Evolutionary conservation across 2,797 vertebrate species (phyloP).

Genomic region (Tokudaia muenninki): DNA sequence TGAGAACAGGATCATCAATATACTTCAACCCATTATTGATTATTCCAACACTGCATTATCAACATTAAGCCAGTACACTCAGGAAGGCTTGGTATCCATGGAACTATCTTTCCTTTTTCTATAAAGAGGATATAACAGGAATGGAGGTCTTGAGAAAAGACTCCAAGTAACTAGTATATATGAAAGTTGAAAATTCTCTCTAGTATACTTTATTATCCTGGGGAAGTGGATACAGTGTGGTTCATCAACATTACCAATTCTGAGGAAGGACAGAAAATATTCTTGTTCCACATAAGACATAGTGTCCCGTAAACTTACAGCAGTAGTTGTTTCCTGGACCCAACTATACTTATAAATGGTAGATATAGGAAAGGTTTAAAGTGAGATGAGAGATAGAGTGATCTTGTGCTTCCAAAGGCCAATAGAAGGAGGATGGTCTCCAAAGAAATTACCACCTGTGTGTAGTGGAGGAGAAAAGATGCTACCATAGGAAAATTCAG

Average conservation of each 20-base stretch:
- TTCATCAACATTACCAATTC: neutral
- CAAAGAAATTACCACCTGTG: neutral
- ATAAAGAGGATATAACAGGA: neutral
- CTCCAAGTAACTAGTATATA: neutral
- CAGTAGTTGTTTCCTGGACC: neutral
- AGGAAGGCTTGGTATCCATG: neutral
- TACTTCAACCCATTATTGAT: neutral
- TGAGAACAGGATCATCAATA: neutral
- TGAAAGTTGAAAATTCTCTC: neutral
- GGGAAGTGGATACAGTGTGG: neutral
- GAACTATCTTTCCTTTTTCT: neutral
- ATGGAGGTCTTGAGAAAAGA: neutral
- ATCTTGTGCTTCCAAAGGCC: neutral
- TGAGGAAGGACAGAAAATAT: neutral
- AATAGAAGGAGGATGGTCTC: neutral
- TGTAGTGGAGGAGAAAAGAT: neutral
- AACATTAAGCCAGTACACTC: neutral
- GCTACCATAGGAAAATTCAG: neutral
- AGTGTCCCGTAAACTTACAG: neutral
- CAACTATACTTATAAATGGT: neutral
- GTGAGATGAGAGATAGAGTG: neutral
- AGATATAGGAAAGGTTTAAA: neutral
- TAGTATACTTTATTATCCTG: neutral
- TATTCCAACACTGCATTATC: neutral
- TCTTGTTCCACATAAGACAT: neutral